Percentiles rank a stretch among this genome's conserved stretches.
Conservation (phyloP, 2,113 vertebrate species). For the Eptesicus fuscus region DNA sequence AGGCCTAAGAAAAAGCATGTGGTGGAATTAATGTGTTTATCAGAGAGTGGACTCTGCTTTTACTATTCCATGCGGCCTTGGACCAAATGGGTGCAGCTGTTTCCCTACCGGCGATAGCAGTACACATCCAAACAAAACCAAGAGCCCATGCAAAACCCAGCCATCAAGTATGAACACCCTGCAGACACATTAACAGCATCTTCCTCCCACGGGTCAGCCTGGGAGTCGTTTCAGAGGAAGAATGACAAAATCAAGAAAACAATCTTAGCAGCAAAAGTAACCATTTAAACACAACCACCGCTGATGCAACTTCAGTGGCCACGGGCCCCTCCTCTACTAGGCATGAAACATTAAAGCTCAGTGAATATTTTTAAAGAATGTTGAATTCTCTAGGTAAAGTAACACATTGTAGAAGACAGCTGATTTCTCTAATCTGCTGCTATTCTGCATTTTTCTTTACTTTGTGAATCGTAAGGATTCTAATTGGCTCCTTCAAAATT, state of each 20-base stretch:
- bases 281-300: background rate
- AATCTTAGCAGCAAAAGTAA: background rate
- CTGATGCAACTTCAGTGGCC: background rate
- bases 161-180: background rate
- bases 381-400: background rate
- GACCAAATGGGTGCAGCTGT: slow-evolving; percentile 26
- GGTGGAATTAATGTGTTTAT: slow-evolving; percentile 55
- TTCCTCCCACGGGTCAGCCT: slow-evolving; percentile 33
- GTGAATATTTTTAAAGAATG: background rate
- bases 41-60: slow-evolving; percentile 7
- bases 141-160: slow-evolving; percentile 19
- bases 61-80: background rate
- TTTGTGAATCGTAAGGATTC: background rate
- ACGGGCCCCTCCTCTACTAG: background rate
- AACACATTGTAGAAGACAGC: background rate
- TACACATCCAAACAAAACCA: background rate
- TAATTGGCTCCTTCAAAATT: background rate
- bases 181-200: background rate
- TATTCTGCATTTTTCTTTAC: background rate
- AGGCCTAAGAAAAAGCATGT: slow-evolving; percentile 38
- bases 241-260: slow-evolving; percentile 39
- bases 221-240: slow-evolving; percentile 41
- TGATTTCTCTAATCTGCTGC: background rate
- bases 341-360: background rate
- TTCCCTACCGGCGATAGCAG: slow-evolving; percentile 11